Percentiles rank a stretch among this genome's conserved stretches.
These are phyloP conservation scores for Natator depressus DNA, from an alignment of 2,113 vertebrate genomes.

Conservation along the genomic window DNA sequence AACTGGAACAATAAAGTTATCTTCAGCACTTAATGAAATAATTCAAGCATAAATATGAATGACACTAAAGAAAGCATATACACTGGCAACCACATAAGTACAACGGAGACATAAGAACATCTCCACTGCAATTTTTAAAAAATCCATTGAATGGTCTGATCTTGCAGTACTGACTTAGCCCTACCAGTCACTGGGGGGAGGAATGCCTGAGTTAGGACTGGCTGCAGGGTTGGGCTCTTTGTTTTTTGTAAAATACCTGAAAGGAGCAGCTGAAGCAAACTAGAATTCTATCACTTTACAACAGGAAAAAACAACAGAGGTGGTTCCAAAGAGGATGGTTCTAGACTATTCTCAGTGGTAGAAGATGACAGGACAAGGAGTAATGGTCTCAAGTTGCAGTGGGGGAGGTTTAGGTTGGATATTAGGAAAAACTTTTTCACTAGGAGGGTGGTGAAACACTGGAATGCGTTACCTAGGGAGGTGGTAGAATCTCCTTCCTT, in stretches of 20 bases:
- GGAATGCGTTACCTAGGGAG: too few relatives aligned
- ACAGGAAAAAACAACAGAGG: not conserved
- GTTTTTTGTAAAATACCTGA: not conserved
- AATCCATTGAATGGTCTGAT: not conserved
- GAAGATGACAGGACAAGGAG: too few relatives aligned
- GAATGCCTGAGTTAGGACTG: not conserved
- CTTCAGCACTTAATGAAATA: not conserved
- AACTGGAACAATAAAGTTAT: too few relatives aligned
- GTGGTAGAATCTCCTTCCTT: too few relatives aligned
- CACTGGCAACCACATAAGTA: fast-evolving
- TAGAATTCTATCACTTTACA: not conserved
- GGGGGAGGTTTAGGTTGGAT: too few relatives aligned
- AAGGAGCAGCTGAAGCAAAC: not conserved
- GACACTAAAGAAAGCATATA: not conserved
- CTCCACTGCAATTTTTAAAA: not conserved
- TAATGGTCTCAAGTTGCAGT: too few relatives aligned
- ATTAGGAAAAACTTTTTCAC: too few relatives aligned
- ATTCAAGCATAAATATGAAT: too few relatives aligned
- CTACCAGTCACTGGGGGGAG: fast-evolving
- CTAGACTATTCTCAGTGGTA: too few relatives aligned
- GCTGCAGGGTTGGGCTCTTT: fast-evolving
- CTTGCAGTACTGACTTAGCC: not conserved
- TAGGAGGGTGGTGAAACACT: too few relatives aligned
- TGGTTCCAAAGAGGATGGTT: too few relatives aligned
- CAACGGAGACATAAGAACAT: not conserved